A percentile compares a stretch with the other conserved stretches of the same genome.
Evolutionary conservation across 2,888 invertebrate genomes (phyloP).

Genomic region (Tipula vernalis): DNA sequence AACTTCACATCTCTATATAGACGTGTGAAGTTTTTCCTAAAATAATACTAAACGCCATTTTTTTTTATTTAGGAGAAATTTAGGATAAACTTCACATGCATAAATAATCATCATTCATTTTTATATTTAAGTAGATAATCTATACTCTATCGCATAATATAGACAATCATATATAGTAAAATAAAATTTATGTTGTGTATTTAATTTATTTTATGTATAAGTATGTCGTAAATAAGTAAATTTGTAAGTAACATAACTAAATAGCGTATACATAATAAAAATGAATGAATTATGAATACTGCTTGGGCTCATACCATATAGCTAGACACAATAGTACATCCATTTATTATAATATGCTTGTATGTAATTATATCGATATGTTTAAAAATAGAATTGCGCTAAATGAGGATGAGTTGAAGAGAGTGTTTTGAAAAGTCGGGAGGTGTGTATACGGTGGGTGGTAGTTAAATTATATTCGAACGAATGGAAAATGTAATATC

Average conservation of each 20-base stretch:
- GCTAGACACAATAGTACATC: neutral
- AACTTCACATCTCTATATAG: too few species aligned
- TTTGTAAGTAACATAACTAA: neutral
- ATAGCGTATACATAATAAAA: neutral
- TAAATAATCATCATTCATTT: too few species aligned
- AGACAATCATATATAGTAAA: too few species aligned
- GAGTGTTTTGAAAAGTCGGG: neutral
- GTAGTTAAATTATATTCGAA: neutral
- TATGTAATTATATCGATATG: neutral
- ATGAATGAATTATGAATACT: neutral
- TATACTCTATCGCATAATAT: too few species aligned
- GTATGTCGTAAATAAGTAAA: neutral
- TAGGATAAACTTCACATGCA: too few species aligned
- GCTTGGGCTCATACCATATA: neutral
- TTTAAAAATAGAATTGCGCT: neutral
- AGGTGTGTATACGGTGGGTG: neutral
- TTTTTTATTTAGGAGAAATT: too few species aligned
- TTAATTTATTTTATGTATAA: neutral
- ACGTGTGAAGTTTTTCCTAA: too few species aligned
- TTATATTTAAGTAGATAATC: too few species aligned
- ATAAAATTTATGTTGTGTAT: too few species aligned
- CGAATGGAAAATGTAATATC: neutral
- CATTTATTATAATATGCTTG: neutral
- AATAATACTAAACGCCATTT: too few species aligned
- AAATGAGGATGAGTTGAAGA: neutral